Conservation (phyloP, 2,888 invertebrate genomes). For the Norana najaformis region DNA sequence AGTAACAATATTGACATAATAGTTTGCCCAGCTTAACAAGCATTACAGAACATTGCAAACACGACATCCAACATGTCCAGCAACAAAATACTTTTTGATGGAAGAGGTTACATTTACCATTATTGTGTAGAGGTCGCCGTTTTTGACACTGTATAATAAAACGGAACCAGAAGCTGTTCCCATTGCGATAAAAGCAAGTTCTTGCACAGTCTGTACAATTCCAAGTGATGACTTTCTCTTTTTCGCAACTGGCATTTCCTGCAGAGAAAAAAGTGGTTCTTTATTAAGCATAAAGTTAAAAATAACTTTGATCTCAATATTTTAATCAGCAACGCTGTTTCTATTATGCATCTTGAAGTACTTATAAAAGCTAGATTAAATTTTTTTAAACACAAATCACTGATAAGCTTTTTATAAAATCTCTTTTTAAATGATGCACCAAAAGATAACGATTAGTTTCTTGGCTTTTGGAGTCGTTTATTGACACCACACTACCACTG, state of each 20-base stretch:
- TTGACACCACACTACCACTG: not conserved
- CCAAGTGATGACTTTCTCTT: constrained; percentile 57
- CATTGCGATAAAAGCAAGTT: constrained; percentile 68
- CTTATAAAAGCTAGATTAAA: too few relatives aligned
- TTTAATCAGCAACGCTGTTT: not conserved
- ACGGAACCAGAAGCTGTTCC: constrained; percentile 76
- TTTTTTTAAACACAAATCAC: too few relatives aligned
- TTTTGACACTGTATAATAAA: constrained; percentile 73
- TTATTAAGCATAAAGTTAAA: too few relatives aligned
- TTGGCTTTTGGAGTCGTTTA: not conserved
- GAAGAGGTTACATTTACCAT: constrained; percentile 50
- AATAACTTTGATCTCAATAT: not conserved
- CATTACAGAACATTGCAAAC: not conserved
- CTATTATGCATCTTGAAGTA: too few relatives aligned
- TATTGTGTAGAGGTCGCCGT: constrained; percentile 69
- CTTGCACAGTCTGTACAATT: constrained; percentile 49
- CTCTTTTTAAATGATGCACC: not conserved
- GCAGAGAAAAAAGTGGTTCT: constrained; percentile 7
- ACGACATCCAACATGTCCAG: not conserved
- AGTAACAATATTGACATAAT: too few relatives aligned
- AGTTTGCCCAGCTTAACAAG: not conserved
- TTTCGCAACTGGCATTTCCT: constrained; percentile 46
- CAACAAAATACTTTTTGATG: not conserved
- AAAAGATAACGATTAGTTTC: not conserved
- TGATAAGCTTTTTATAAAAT: not conserved